These are phyloP conservation scores for Paracyclopina nana DNA, from an alignment of 1,140 invertebrate species.

Conservation along the genomic window DNA sequence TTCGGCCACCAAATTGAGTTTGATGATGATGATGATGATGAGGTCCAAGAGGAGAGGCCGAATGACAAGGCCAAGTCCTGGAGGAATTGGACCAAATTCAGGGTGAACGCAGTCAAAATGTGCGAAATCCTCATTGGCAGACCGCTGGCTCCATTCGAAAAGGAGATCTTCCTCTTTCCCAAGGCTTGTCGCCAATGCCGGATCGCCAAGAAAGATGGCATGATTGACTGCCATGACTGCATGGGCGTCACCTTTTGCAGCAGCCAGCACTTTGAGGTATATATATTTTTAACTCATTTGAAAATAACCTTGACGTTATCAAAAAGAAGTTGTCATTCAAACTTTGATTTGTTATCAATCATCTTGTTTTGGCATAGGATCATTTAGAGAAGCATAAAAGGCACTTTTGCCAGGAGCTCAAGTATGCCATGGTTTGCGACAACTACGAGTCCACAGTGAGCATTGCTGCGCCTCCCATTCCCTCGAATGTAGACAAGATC, in stretches of 20 bases:
- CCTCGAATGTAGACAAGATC: neutral
- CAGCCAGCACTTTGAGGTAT: no score
- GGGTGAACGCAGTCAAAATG: neutral
- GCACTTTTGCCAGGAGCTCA: neutral
- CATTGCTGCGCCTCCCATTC: slow-evolving; percentile 3
- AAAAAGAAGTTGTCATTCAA: no score
- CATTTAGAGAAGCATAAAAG: neutral
- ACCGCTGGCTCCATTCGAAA: neutral
- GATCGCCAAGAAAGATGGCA: neutral
- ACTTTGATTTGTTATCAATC: no score
- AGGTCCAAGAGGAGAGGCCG: no score
- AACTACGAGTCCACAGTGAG: neutral
- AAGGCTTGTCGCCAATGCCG: neutral
- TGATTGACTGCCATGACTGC: neutral
- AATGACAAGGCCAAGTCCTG: no score
- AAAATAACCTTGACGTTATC: no score
- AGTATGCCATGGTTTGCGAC: neutral
- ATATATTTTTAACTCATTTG: no score
- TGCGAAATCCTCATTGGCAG: neutral
- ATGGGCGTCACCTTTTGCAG: neutral
- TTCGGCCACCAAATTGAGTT: neutral
- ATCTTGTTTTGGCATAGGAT: no score
- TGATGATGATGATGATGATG: neutral
- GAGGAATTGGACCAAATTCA: no score
- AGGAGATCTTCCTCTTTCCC: slow-evolving; percentile 1